Base-by-base conservation (phyloP, 2,113 vertebrate species). In the Neodontobutis hainanensis region DNA sequence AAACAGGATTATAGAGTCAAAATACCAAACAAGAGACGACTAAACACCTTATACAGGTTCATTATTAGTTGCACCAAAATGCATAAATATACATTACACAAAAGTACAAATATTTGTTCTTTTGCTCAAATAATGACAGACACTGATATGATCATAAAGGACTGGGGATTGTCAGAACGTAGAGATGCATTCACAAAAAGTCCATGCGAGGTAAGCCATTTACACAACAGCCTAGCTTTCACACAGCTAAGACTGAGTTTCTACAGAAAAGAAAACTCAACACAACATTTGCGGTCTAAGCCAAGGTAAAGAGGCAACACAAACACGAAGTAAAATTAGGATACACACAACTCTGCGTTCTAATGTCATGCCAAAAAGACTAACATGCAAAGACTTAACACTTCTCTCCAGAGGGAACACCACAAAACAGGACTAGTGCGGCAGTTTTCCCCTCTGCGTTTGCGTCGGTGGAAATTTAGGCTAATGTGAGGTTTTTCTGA, bases 1-100 rank as follows among this genome's bases (percentile, higher is more conserved):
- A 55, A 86, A 88, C 83, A 88, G 87, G 86, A 82, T 89, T 84
- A 91, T 79, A 80, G 77, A 81, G 72, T 87, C 84, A 82, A 89
- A 91, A 86, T 65, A 85, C 86, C 88, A 92, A 89, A 87, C 77
- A 89, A 75, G 75, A 82, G 80, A 89, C 83, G 53, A 79, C 88
- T 90, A 88, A 90, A 90, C 88, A 86, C 86, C 85, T 89, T 90
- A 90, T 86, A 92, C 84, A 91, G 75, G 83, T 82, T 90, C 89
- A 86, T 90, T 90, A 88, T 89, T 89, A 88, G 87, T 88, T 88
- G 86, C 90, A 90, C 85, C 87, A 89, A 89, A 88, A 86, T 81
- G 88, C 90, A 90, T 90, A 90, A 90, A 90, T 87, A 91, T 83
- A 89, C 86, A 91, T 89, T 84, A 91, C 84, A 74, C 89, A 85